Conservation (phyloP, 2,797 vertebrate genomes). For the Pseudomugil gertrudae region DNA sequence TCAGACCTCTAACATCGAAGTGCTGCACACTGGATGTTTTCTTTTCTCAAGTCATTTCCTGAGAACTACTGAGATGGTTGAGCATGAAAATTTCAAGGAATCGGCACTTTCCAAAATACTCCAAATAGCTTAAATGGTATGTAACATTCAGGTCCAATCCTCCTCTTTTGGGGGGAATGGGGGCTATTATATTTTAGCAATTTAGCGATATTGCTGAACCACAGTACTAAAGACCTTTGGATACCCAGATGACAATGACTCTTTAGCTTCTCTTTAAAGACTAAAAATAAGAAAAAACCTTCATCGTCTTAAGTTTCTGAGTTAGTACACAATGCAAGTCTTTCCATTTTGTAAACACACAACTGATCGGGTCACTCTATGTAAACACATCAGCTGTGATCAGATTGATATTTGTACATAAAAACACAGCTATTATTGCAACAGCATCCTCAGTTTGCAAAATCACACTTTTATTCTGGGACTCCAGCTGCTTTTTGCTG, state of each 20-base stretch:
- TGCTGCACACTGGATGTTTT: background rate
- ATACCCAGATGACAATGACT: background rate
- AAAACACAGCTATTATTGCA: background rate
- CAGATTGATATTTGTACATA: background rate
- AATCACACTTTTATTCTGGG: no score
- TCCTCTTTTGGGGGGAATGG: background rate
- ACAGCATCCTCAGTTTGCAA: no score
- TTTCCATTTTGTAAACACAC: no score
- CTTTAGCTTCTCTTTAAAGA: background rate
- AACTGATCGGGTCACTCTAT: no score
- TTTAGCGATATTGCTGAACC: background rate
- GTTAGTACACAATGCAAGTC: no score
- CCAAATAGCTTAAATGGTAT: background rate
- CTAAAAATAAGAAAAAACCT: no score
- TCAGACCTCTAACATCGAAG: background rate
- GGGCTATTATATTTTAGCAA: background rate
- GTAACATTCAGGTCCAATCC: background rate
- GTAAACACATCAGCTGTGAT: no score
- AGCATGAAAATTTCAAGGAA: background rate
- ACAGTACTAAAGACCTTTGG: background rate
- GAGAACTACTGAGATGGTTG: background rate
- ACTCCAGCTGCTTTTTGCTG: no score
- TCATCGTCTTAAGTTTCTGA: no score
- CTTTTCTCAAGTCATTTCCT: background rate
- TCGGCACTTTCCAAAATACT: background rate